Conservation (phyloP, 1,140 invertebrate species). For the Diorhabda sublineata region DNA sequence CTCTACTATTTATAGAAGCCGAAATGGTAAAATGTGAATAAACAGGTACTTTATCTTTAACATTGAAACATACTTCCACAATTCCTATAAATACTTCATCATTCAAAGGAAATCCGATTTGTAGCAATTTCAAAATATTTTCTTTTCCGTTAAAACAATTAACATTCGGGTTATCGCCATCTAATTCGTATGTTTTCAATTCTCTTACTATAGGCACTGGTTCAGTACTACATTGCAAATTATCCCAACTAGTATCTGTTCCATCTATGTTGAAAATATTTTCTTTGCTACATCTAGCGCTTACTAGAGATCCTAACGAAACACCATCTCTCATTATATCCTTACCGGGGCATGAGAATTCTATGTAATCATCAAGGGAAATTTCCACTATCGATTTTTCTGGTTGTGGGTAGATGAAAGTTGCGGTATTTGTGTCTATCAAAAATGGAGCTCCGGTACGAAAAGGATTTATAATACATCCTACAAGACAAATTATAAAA, state of each 20-base stretch:
- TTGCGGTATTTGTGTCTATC: not conserved
- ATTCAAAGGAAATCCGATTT: not conserved
- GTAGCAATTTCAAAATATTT: not conserved
- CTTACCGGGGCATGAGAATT: not conserved
- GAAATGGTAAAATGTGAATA: not conserved
- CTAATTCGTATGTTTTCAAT: not conserved
- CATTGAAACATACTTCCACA: not conserved
- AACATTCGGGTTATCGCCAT: not conserved
- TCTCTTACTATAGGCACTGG: not conserved
- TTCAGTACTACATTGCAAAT: not conserved
- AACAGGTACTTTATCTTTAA: not conserved
- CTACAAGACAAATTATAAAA: not conserved
- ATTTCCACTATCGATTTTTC: not conserved
- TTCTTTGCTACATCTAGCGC: not conserved
- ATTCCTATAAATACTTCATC: not conserved
- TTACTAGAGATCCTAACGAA: not conserved
- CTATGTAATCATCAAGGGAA: not conserved
- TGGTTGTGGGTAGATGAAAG: not conserved
- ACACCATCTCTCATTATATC: not conserved
- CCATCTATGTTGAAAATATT: not conserved
- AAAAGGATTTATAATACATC: not conserved
- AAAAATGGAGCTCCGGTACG: not conserved
- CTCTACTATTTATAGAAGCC: not conserved
- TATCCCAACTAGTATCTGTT: not conserved
- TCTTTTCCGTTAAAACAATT: not conserved